Evolutionary conservation across 2,113 vertebrate species (phyloP).

Genomic region (Apaloderma vittatum): DNA sequence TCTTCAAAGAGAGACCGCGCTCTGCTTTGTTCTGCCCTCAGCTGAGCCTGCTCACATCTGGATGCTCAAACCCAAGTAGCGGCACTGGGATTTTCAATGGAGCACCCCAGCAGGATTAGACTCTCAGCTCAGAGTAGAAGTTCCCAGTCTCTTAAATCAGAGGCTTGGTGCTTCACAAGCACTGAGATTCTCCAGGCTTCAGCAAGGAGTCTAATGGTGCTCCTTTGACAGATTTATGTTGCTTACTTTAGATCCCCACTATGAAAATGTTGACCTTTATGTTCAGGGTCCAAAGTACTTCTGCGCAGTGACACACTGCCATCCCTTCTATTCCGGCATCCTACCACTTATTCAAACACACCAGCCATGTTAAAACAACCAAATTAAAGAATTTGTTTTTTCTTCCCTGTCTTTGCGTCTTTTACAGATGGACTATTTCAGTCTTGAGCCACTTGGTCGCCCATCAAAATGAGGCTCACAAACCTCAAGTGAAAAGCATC

Average conservation of each 20-base stretch:
- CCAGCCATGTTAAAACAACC: background rate
- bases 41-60: background rate
- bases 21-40: background rate
- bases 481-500: background rate
- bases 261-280: background rate
- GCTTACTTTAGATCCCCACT: background rate
- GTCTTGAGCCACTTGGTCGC: background rate
- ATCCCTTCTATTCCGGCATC: constrained; percentile 15
- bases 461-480: background rate
- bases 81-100: background rate
- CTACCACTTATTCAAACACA: background rate
- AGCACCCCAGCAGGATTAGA: background rate
- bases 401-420: background rate
- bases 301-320: background rate
- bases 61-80: constrained; percentile 14
- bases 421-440: background rate
- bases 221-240: background rate
- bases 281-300: constrained; percentile 9
- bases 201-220: background rate
- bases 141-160: background rate
- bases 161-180: background rate
- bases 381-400: background rate
- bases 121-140: background rate
- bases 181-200: background rate
- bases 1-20: background rate